Base-by-base conservation (phyloP, 2,888 invertebrate species). In the Drosophila kanekoi region DNA sequence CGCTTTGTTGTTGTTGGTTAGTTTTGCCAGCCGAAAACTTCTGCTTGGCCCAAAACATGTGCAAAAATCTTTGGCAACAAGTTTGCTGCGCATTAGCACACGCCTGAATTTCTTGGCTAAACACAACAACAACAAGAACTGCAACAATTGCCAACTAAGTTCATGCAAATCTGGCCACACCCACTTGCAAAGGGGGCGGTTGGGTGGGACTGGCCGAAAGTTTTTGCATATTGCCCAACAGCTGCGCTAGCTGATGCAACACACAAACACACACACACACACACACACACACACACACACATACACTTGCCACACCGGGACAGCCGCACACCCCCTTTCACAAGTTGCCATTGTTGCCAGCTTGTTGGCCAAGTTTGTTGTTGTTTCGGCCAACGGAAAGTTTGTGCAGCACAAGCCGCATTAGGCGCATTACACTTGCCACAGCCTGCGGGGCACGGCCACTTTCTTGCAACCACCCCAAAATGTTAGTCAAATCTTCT, bases 81-180 rank as follows among this genome's bases (percentile, higher is more conserved):
- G 78, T 86, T 83, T 81, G 63, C 37, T 66, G 70, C 63, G 83
- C 87, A 83, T 88, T 83, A 83, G 83, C 83, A 83, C 89, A 83
- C 89, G 89, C 87, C 83, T 72, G 72, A 83, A 72, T 86, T 63
- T 86, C 82, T 87, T 78, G 63, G 56, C 77, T 67, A 64, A 77
- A 48, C 72, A 64, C 58, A 71, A 54, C 33, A 56, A 47, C 48
- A 69, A 6, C 18, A 43, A 32, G 38, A 28, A 40, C 48, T 38
- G 14, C 52, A 44, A 60, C 41, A 56, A 61, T 56, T 43, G 58
- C 20, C 38, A 62, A 65, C 63, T 52, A 67, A 67, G 49, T 58
- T 67, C 57, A 67, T 66, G 57, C 68, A 57, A 66, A 58, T 67
- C 68, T 79, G 54, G 66, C 72, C 77, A 71, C 63, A 63, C 62